Conservation (phyloP, 2,113 vertebrate species). For the Bubo blakistoni region DNA sequence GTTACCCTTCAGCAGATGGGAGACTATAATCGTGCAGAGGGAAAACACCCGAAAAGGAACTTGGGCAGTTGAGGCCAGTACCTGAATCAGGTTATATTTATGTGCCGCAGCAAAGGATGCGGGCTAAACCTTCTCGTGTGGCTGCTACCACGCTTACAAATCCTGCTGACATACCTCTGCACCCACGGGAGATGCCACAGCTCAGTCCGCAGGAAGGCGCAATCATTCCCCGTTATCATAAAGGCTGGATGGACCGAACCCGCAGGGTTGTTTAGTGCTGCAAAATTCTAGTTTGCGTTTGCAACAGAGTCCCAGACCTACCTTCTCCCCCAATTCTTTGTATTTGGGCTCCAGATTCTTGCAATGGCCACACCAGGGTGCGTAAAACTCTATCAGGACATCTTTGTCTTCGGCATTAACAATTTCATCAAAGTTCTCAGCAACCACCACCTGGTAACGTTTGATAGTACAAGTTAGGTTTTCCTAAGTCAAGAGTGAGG, state of each 20-base stretch:
- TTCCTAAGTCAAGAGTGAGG: background rate
- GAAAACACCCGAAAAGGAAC: background rate
- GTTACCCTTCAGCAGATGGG: background rate
- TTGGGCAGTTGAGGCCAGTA: background rate
- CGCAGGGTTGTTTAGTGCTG: background rate
- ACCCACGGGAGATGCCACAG: background rate
- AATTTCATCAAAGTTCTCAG: slow-evolving; percentile 95
- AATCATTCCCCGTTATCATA: fast-evolving
- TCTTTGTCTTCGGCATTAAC: slow-evolving; percentile 95
- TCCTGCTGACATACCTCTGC: background rate
- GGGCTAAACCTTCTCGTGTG: background rate
- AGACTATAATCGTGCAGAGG: background rate
- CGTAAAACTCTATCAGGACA: slow-evolving; percentile 96
- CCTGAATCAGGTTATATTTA: background rate
- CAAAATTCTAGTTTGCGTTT: background rate
- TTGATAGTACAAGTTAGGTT: background rate
- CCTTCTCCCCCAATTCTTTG: slow-evolving; percentile 94
- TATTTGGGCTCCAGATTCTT: slow-evolving; percentile 98
- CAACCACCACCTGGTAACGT: slow-evolving; percentile 85
- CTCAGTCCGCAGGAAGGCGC: background rate
- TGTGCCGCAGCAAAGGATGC: background rate
- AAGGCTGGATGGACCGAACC: background rate
- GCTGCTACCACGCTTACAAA: background rate
- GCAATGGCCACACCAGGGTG: slow-evolving; percentile 98
- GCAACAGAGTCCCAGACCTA: slow-evolving; percentile 40